A percentile compares a stretch with the other conserved stretches of the same genome.
phyloP scores from a whole-genome alignment of 2,797 vertebrate species.

The Coranthus polyacanthus region DNA sequence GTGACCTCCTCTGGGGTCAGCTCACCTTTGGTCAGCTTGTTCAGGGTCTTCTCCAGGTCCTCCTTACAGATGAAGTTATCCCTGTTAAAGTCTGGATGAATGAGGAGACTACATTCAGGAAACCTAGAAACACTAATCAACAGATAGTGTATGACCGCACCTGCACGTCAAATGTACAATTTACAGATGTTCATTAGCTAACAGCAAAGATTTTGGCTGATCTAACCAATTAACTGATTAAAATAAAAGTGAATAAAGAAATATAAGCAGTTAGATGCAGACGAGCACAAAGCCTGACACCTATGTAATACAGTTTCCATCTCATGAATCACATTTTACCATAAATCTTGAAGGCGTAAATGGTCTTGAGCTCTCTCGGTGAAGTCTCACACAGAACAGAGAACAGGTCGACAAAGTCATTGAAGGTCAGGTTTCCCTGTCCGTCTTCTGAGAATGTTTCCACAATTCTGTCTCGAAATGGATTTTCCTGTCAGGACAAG shows the following conservation, averaged over 20 bases:
- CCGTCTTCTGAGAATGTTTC: slow-evolving; percentile 94
- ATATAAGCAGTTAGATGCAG: too few species aligned
- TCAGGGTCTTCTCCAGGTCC: slow-evolving; percentile 91
- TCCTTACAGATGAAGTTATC: slow-evolving; percentile 97
- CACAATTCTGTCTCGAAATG: slow-evolving; percentile 94
- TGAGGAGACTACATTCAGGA: neutral
- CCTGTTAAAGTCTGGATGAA: slow-evolving; percentile 91
- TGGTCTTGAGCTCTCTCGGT: slow-evolving; percentile 94
- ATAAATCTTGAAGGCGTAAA: slow-evolving; percentile 98
- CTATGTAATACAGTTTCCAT: too few species aligned
- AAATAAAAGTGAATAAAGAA: too few species aligned
- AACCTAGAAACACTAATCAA: neutral
- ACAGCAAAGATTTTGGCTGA: too few species aligned
- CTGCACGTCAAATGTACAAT: too few species aligned
- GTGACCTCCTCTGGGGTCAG: slow-evolving; percentile 91
- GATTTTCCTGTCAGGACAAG: slow-evolving; percentile 90
- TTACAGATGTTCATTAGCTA: too few species aligned
- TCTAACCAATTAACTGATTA: too few species aligned
- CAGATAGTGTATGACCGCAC: too few species aligned
- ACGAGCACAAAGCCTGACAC: too few species aligned
- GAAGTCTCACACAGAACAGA: slow-evolving; percentile 95
- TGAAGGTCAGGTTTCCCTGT: slow-evolving; percentile 94
- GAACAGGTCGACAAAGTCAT: slow-evolving; percentile 98
- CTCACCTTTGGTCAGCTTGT: slow-evolving; percentile 93
- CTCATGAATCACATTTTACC: slow-evolving; percentile 74